Evolutionary conservation across 2,888 invertebrate species (phyloP).

Genomic region (Idaea dimidiata): DNA sequence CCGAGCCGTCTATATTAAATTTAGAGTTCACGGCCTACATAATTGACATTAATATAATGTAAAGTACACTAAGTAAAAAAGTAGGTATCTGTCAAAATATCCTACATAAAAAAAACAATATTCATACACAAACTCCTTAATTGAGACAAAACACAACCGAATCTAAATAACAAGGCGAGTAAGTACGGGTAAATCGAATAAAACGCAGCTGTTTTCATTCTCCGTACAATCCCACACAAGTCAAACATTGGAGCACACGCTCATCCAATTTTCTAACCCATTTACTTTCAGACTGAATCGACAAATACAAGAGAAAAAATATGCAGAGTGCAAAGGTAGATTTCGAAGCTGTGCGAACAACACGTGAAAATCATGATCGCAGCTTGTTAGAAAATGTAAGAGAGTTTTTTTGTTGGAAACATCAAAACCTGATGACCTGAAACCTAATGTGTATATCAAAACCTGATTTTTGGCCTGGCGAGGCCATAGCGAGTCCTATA

Average conservation of each 20-base stretch:
- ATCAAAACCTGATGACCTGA: too few species aligned
- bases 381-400: too few species aligned
- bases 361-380: too few species aligned
- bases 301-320: constrained; percentile 56
- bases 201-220: constrained; percentile 57
- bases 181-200: constrained; percentile 45
- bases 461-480: too few species aligned
- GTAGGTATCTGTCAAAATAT: neutral
- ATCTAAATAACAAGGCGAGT: constrained; percentile 32
- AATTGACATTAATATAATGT: too few species aligned
- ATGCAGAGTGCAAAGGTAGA: constrained; percentile 14
- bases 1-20: too few species aligned
- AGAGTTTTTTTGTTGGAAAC: too few species aligned
- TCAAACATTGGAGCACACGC: constrained; percentile 62
- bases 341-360: constrained; percentile 18
- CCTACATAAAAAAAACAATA: constrained; percentile 6
- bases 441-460: too few species aligned
- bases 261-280: constrained; percentile 81
- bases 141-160: constrained; percentile 21
- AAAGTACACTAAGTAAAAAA: too few species aligned
- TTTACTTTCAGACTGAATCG: constrained; percentile 74
- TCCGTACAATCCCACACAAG: constrained; percentile 64
- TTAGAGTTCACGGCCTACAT: too few species aligned
- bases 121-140: neutral
- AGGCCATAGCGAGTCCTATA: too few species aligned